phyloP scores from a whole-genome alignment of 2,888 invertebrate genomes.

The Gandaritis pyraliata region DNA sequence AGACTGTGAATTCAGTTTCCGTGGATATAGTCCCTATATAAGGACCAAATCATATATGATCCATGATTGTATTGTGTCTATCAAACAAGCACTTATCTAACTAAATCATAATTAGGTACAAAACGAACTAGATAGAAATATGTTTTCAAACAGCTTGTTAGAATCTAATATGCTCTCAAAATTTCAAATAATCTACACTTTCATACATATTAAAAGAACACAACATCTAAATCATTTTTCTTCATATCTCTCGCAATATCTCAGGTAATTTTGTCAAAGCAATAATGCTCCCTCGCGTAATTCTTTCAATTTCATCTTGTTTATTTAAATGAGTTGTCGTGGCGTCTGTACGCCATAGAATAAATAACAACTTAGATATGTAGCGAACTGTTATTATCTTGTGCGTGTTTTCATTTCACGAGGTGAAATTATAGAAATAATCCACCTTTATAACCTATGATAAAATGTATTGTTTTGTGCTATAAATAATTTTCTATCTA shows the following conservation, averaged over 20 bases:
- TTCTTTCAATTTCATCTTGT: conserved; percentile 83
- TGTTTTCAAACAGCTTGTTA: too few relatives aligned
- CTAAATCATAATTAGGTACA: too few relatives aligned
- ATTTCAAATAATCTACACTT: conserved; percentile 15
- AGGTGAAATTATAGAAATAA: conserved; percentile 17
- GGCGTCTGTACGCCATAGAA: conserved; percentile 22
- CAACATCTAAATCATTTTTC: conserved; percentile 23
- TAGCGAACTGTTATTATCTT: conserved; percentile 73
- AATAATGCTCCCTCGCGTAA: conserved; percentile 57
- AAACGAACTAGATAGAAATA: too few relatives aligned
- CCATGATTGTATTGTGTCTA: too few relatives aligned
- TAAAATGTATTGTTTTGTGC: too few relatives aligned
- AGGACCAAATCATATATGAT: too few relatives aligned
- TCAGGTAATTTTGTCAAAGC: conserved; percentile 48
- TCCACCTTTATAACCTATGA: too few relatives aligned
- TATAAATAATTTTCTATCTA: too few relatives aligned
- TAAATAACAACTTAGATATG: conserved; percentile 64
- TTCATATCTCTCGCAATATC: conserved; percentile 35
- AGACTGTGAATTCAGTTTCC: too few relatives aligned
- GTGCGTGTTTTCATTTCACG: conserved; percentile 48
- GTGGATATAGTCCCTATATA: too few relatives aligned
- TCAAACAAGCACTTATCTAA: too few relatives aligned
- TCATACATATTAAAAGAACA: conserved; percentile 23
- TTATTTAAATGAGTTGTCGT: conserved; percentile 75
- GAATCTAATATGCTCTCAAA: background rate